Evolutionary conservation across 2,888 invertebrate genomes (phyloP).

Genomic region (Eupithecia subfuscata): DNA sequence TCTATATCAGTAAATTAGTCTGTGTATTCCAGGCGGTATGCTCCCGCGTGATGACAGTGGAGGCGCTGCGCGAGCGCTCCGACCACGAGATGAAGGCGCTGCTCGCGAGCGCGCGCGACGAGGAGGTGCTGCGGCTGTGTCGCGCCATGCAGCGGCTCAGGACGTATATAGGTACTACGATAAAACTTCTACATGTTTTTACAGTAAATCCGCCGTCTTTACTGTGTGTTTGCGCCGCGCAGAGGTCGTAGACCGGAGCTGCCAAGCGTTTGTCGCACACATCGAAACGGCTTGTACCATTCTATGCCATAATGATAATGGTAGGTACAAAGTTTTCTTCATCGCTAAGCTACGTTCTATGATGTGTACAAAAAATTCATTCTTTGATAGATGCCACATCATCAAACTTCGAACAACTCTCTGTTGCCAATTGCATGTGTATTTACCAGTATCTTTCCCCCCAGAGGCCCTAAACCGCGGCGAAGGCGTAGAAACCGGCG

Average conservation of each 20-base stretch:
- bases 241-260: too few relatives aligned
- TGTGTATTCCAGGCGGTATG: conserved; percentile 85
- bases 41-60: conserved; percentile 88
- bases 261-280: too few relatives aligned
- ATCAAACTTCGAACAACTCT: neutral
- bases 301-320: too few relatives aligned
- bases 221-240: too few relatives aligned
- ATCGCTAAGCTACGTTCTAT: too few relatives aligned
- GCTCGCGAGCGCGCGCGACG: conserved; percentile 88
- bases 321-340: too few relatives aligned
- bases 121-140: conserved; percentile 92
- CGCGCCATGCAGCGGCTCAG: conserved; percentile 94
- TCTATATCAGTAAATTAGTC: too few relatives aligned
- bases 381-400: too few relatives aligned
- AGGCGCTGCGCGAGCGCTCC: conserved; percentile 92
- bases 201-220: too few relatives aligned
- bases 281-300: too few relatives aligned
- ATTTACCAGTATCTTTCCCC: neutral
- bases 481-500: conserved; percentile 75
- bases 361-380: too few relatives aligned
- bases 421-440: neutral
- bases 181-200: too few relatives aligned
- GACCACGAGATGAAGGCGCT: conserved; percentile 92
- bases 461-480: conserved; percentile 75
- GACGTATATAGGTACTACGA: conserved; percentile 88